These are phyloP conservation scores for Masticophis lateralis DNA, from an alignment of 2,797 vertebrate species.

Conservation along the genomic window DNA sequence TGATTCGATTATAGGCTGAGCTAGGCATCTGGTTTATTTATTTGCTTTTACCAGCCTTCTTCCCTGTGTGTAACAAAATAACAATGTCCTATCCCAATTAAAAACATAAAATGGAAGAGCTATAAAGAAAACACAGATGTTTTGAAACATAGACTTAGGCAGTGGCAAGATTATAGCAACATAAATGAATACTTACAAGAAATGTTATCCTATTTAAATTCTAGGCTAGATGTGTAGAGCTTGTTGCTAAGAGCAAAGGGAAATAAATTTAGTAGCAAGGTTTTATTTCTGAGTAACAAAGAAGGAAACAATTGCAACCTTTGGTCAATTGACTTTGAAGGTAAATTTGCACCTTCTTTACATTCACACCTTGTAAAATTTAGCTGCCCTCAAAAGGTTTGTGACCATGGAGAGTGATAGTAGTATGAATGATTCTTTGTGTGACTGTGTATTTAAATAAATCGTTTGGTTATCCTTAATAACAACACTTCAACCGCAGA, in stretches of 20 bases:
- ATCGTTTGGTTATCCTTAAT: neutral
- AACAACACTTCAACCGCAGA: neutral
- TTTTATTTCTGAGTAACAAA: neutral
- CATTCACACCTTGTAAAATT: neutral
- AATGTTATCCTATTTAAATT: neutral
- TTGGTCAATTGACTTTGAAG: neutral
- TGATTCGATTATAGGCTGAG: neutral
- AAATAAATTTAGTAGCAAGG: neutral
- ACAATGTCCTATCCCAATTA: neutral
- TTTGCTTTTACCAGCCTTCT: neutral
- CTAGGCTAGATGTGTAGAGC: neutral
- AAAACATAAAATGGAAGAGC: neutral
- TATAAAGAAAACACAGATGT: neutral
- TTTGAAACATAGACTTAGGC: neutral
- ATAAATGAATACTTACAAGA: neutral
- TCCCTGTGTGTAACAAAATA: neutral
- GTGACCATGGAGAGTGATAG: neutral
- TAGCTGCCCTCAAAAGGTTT: neutral
- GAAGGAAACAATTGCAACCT: neutral
- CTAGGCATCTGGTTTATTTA: neutral
- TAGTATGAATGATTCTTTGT: neutral
- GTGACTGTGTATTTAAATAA: neutral
- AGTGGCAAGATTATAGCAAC: neutral
- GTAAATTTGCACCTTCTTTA: neutral
- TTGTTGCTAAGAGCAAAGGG: neutral